A percentile compares a stretch with the other conserved stretches of the same genome.
phyloP scores from a whole-genome alignment of 2,888 invertebrate genomes.

The Theretra japonica region DNA sequence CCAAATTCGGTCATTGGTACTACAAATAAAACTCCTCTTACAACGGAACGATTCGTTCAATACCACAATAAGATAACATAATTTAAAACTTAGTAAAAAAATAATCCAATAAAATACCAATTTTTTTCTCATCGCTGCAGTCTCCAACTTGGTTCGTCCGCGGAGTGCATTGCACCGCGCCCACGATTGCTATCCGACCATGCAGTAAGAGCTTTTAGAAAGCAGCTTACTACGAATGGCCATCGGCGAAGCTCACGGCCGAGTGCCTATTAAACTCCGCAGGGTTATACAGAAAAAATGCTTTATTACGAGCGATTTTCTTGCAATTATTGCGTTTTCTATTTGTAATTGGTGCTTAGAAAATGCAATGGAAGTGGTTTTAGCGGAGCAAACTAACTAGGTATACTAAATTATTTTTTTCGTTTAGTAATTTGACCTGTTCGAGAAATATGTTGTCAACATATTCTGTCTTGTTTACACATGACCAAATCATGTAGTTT shows the following conservation, averaged over 20 bases:
- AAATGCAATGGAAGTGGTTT: neutral
- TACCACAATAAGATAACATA: too few species aligned
- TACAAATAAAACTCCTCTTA: too few species aligned
- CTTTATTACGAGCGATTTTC: conserved; percentile 37
- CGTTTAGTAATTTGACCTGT: neutral
- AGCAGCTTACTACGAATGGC: conserved; percentile 47
- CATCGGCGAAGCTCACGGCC: conserved; percentile 47
- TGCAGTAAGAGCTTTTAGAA: conserved; percentile 49
- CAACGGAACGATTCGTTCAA: too few species aligned
- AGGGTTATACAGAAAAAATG: conserved; percentile 48
- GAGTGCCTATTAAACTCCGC: conserved; percentile 49
- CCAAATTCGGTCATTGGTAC: too few species aligned
- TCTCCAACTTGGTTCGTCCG: conserved; percentile 38
- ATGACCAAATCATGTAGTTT: too few species aligned
- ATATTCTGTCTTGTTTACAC: too few species aligned
- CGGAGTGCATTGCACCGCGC: conserved; percentile 58
- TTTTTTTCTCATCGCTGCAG: neutral
- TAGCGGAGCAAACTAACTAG: neutral
- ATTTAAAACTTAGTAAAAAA: too few species aligned
- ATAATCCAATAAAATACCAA: too few species aligned
- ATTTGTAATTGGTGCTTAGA: conserved; percentile 6
- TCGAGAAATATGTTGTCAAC: too few species aligned
- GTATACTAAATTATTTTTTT: neutral
- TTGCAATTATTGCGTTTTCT: conserved; percentile 7
- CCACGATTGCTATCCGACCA: conserved; percentile 44